Evolutionary conservation across 2,113 vertebrate genomes (phyloP), one percentile per base, ranked within the genome.

Genomic region (Xiphophorus maculatus): DNA sequence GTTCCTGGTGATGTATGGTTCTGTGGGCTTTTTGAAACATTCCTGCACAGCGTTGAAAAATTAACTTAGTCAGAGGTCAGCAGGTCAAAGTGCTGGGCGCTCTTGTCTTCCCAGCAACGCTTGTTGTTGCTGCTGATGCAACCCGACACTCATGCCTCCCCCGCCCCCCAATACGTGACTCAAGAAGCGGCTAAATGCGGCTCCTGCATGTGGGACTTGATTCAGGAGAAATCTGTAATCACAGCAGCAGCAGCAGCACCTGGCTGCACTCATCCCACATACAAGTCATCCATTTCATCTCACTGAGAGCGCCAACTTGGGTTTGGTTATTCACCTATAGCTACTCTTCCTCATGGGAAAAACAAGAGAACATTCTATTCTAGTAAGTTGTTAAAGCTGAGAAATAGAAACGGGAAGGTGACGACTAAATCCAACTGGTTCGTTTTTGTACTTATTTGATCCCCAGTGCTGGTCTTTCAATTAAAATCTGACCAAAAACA

Each of bases 1-100:
- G 80, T 80, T 61, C 15, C 40, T 74, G 71, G 77, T 89, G 77
- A 89, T 83, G 73, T 76, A 84, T 84, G 79, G 66, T 3, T 69
- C 84, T 68, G 81, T 83, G 84, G 73, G 77, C 27, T 13, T 42
- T 14, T 10, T 33, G 30, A 65, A 84, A 81, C 76, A 66, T 71
- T 78, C 80, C 72, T 81, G 27, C 78, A 68, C 5, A 63, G 81
- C 1, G 61, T 44, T 63, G 80, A 77, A 84, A 71, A 78, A 84
- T 80, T 60, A 66, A 69, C 65, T 84, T 66, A 73, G 68, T 42
- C 58, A 7, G 63, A 42, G 74, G 80, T 63, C 69, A 71, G 42
- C 13, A 66, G 83, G 75, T 87, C 76, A 75, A 70, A 76, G 44
- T 3, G 66, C 40, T 3, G 25, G 65, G 63, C 62, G 42, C 71